Percentiles rank a stretch among this genome's conserved stretches.
These are phyloP conservation scores for Mallotus villosus DNA, from an alignment of 2,797 vertebrate species.

Conservation along the genomic window DNA sequence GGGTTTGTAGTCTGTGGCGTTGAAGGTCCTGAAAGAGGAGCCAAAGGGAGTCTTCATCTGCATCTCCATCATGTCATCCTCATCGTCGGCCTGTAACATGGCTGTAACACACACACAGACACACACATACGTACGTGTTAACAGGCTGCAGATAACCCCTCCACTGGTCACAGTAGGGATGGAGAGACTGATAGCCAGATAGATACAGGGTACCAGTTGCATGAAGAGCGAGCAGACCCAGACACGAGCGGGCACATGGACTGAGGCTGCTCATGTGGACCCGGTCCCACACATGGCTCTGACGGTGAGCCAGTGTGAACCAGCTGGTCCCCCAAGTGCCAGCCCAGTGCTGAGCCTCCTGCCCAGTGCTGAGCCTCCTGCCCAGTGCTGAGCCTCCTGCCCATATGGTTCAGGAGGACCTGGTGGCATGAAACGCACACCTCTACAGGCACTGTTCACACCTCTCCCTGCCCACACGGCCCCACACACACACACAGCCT, in stretches of 20 bases:
- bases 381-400: slow-evolving; percentile 46
- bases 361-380: too few species aligned
- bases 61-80: slow-evolving; percentile 96
- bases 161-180: neutral
- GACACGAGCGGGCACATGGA: neutral
- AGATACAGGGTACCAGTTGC: neutral
- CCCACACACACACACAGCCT: slow-evolving; percentile 5
- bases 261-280: neutral
- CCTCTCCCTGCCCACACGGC: neutral
- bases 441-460: slow-evolving; percentile 12
- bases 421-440: slow-evolving; percentile 31
- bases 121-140: neutral
- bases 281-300: slow-evolving; percentile 21
- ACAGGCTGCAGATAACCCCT: neutral
- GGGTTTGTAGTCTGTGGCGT: slow-evolving; percentile 98
- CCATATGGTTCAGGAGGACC: slow-evolving; percentile 56
- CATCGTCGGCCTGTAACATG: slow-evolving; percentile 97
- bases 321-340: slow-evolving; percentile 58
- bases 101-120: slow-evolving; percentile 68
- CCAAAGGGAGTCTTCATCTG: slow-evolving; percentile 99
- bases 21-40: slow-evolving; percentile 97
- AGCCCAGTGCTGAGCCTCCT: slow-evolving; percentile 44
- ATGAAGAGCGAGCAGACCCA: neutral
- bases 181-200: neutral
- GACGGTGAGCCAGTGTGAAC: slow-evolving; percentile 51